Evolutionary conservation across 2,797 vertebrate genomes (phyloP).

Genomic region (Macropodus opercularis): DNA sequence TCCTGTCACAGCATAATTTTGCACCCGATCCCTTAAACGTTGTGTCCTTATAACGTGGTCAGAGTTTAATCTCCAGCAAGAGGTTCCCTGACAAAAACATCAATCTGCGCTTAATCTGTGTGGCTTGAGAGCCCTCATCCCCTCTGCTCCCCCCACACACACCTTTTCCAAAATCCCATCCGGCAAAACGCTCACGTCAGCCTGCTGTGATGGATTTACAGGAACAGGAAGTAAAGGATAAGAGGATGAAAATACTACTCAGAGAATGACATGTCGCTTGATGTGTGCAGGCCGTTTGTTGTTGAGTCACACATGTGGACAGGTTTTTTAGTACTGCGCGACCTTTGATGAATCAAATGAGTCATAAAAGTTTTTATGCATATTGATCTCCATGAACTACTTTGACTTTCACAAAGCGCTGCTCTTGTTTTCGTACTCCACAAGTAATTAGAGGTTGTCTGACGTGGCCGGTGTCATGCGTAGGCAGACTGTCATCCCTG

Average conservation of each 20-base stretch:
- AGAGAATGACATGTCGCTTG: conserved; percentile 21
- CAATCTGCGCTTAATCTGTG: conserved; percentile 61
- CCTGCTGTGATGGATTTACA: conserved; percentile 18
- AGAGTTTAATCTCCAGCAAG: conserved; percentile 55
- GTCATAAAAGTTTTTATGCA: background rate
- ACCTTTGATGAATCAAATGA: background rate
- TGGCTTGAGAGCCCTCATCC: conserved; percentile 48
- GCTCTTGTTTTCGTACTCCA: conserved; percentile 15
- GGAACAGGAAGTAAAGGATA: conserved; percentile 48
- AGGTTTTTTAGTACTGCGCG: background rate
- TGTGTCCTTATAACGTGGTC: conserved; percentile 27
- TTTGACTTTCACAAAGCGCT: too few species aligned
- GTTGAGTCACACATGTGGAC: background rate
- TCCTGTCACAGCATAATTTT: conserved; percentile 24
- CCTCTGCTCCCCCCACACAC: conserved; percentile 32
- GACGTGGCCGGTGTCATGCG: conserved; percentile 4
- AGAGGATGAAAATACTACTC: conserved; percentile 45
- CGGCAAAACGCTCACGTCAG: conserved; percentile 32
- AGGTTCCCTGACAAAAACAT: conserved; percentile 58
- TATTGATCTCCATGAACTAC: background rate
- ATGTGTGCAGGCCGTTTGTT: conserved; percentile 14
- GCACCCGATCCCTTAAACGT: conserved; percentile 19
- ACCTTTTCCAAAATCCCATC: conserved; percentile 60
- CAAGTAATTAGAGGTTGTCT: conserved; percentile 11
- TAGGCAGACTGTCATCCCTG: conserved; percentile 5